Conservation (phyloP, 2,797 vertebrate species). For the Rhinichthys osculus region DNA sequence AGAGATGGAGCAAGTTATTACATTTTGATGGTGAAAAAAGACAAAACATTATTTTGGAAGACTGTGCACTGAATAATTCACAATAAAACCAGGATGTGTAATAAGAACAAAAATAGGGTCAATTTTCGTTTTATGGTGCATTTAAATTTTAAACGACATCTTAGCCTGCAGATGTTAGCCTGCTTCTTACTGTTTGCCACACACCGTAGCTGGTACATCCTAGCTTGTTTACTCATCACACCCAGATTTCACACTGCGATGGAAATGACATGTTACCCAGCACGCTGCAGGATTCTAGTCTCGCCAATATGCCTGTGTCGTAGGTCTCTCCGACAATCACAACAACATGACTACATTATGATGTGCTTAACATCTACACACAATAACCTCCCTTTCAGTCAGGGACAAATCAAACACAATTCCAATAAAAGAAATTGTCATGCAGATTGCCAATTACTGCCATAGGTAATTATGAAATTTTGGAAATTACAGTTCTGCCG, state of each 20-base stretch:
- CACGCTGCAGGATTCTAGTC: slow-evolving; percentile 15
- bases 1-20: background rate
- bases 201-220: background rate
- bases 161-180: slow-evolving; percentile 13
- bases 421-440: slow-evolving; percentile 3
- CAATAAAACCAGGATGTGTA: background rate
- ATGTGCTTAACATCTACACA: background rate
- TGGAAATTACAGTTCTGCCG: background rate
- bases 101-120: background rate
- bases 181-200: slow-evolving; percentile 3
- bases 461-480: slow-evolving; percentile 16
- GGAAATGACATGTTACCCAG: slow-evolving; percentile 44
- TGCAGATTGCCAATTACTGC: slow-evolving; percentile 25
- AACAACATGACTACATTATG: slow-evolving; percentile 14
- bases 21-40: background rate
- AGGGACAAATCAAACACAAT: slow-evolving; percentile 4
- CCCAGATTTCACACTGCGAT: slow-evolving; percentile 41
- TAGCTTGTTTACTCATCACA: slow-evolving; percentile 21
- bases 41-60: background rate
- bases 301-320: slow-evolving; percentile 14
- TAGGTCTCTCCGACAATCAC: slow-evolving; percentile 9
- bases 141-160: background rate
- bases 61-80: background rate
- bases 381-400: slow-evolving; percentile 12
- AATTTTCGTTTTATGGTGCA: slow-evolving; percentile 17